phyloP scores from a whole-genome alignment of 2,888 invertebrate species.

The Lypha dubia region DNA sequence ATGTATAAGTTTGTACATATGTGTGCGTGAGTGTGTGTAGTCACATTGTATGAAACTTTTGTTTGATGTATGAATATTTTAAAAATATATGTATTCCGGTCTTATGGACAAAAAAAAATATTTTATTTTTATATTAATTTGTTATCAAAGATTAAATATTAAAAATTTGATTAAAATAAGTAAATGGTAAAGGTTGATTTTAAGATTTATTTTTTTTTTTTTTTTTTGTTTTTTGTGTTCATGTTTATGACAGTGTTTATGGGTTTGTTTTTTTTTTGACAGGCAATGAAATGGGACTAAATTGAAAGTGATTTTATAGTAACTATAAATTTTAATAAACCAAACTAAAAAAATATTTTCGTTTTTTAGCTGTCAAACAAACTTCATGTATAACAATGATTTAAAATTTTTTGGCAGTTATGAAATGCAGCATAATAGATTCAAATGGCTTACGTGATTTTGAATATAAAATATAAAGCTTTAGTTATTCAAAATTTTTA shows the following conservation, averaged over 20 bases:
- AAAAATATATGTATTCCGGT: conserved; percentile 7
- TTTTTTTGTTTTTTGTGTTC: no score
- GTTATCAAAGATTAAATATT: conserved; percentile 62
- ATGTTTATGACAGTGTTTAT: conserved; percentile 11
- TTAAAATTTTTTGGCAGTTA: no score
- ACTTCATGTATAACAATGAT: no score
- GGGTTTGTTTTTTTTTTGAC: conserved; percentile 27
- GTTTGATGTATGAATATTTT: conserved; percentile 35
- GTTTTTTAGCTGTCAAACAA: no score
- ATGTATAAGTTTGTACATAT: not conserved
- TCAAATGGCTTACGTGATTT: no score
- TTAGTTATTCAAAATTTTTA: no score
- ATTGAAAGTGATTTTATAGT: not conserved
- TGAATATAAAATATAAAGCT: no score
- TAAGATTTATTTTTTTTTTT: no score
- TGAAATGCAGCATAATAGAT: no score
- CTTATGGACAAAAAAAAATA: conserved; percentile 5
- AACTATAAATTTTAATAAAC: not conserved
- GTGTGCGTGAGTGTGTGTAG: not conserved
- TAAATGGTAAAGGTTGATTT: conserved; percentile 43
- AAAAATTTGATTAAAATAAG: conserved; percentile 63
- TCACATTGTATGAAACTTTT: not conserved
- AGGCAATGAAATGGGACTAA: conserved; percentile 28
- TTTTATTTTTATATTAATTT: conserved; percentile 3
- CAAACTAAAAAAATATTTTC: no score